Base-by-base conservation (phyloP, 1,140 invertebrate species). In the Drosophila lacertosa region DNA sequence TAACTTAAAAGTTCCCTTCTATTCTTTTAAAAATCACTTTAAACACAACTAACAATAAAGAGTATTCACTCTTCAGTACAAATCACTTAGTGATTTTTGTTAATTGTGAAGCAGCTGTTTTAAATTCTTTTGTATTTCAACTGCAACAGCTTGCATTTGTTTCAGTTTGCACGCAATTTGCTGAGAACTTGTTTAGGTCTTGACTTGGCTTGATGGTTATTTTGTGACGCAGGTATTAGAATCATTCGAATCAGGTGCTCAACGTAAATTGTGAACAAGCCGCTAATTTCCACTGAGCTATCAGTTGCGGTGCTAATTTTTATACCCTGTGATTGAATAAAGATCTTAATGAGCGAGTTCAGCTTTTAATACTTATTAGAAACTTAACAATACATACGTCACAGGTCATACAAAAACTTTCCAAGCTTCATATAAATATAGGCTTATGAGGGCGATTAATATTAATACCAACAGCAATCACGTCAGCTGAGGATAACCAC, bases 181-280 rank as follows among this genome's bases (percentile, higher is more conserved):
- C 42, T 35, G 22, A 16, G 10, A 45, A 53, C 39, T 59, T 18
- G 29, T 35, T 48, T 47, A 15, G 20, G 29, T 10, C 44, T 58
- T 13, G 33, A 15, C 4, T 68, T 73, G 50, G 57, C 20, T 24
- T 26, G 22, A 7, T 29, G 10, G 6, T 1, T 58, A 18, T 13
- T 26, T 24, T 9, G 33, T 24, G n/a, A 9, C 4, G 11, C 51
- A 18, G 35, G 20, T 15, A 24, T 15, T 47, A n/a, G 29, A 60
- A 15, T 5, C 33, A 40, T 40, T 39, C 44, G 24, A 10, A 45
- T 77, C 71, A 63, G 42, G 50, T 76, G 58, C 66, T 60, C 26
- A 32, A 54, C 53, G 37, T 57, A 66, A 71, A 83, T 68, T 32
- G 53, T 44, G 40, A 86, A 83, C 81, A 63, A 86, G 80, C 67